These are phyloP conservation scores for Plutella xylostella DNA, from an alignment of 2,888 invertebrate species.

Conservation along the genomic window DNA sequence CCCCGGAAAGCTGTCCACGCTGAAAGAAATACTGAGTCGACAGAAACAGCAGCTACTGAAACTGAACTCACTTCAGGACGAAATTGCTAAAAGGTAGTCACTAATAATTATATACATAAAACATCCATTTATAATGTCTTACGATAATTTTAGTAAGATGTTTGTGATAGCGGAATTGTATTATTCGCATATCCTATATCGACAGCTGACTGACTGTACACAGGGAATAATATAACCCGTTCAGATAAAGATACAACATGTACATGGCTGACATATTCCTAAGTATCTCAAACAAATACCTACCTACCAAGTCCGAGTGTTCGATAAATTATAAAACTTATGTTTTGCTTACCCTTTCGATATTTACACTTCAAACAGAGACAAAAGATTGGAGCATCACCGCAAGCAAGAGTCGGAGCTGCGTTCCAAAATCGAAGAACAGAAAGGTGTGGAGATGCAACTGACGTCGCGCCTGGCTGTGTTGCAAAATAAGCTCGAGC, in stretches of 20 bases:
- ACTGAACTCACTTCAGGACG: conserved; percentile 44
- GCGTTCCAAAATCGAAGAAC: conserved; percentile 44
- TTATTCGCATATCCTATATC: too few relatives aligned
- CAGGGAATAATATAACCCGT: too few relatives aligned
- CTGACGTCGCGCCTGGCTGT: conserved; percentile 47
- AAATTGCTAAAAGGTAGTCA: conserved; percentile 52
- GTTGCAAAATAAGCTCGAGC: conserved; percentile 45
- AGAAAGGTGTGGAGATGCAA: conserved; percentile 51
- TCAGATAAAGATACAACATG: too few relatives aligned
- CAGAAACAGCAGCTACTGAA: conserved; percentile 53
- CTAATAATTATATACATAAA: not conserved
- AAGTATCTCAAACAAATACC: too few relatives aligned
- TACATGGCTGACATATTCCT: too few relatives aligned
- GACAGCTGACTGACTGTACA: too few relatives aligned
- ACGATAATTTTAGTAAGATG: too few relatives aligned
- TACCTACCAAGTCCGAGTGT: too few relatives aligned
- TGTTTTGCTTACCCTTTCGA: too few relatives aligned
- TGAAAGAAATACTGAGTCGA: conserved; percentile 50
- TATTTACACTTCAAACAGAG: too few relatives aligned
- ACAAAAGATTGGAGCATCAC: conserved; percentile 50
- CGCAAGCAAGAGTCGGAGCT: conserved; percentile 52
- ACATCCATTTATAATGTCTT: not conserved
- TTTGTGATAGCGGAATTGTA: too few relatives aligned
- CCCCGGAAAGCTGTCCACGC: conserved; percentile 48
- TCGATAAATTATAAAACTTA: too few relatives aligned